Evolutionary conservation across 2,888 invertebrate genomes (phyloP), one percentile per base, ranked within the genome.

Genomic region (Merodon equestris): DNA sequence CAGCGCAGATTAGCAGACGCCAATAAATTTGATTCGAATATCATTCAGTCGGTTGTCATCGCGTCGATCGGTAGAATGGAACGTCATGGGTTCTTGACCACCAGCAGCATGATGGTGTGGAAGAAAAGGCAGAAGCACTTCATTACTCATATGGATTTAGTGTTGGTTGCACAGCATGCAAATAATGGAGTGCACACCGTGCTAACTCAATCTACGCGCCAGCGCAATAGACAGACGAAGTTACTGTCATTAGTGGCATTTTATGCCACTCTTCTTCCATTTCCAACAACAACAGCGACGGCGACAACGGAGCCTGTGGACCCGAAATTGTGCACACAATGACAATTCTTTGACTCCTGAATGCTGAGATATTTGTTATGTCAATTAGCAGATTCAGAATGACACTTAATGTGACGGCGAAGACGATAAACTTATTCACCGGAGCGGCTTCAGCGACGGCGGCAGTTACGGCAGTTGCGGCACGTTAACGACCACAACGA

Each of bases 331-430:
- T 58, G 61, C 73, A 77, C 73, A 79, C 79, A 79, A 79, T 79
- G 79, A 79, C 79, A 79, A 74, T 79, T 74, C 79, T 70, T 68
- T 79, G 74, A 79, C 68, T 79, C 60, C 74, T 79, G 74, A 79
- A 79, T 79, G 79, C 60, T 70, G 74, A 64, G 82, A 83, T 85
- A 83, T 86, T 84, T 85, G 84, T 84, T 84, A 86, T 88, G 88
- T 88, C 88, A 88, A 88, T 88, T 88, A 88, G 88, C 88, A 86
- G 87, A 86, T 85, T 85, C 84, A 85, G 87, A 87, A 87, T 86
- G 88, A 88, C 88, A 88, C 87, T 87, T 85, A 85, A 87, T 86
- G 86, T 87, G 86, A 77, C 79, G 83, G 82, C 81, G 81, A 76
- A 58, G 66, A 66, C 82, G 81, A 81, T 73, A 79, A 79, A 79